phyloP scores from a whole-genome alignment of 2,113 vertebrate species.

The Myrmecobius fasciatus region DNA sequence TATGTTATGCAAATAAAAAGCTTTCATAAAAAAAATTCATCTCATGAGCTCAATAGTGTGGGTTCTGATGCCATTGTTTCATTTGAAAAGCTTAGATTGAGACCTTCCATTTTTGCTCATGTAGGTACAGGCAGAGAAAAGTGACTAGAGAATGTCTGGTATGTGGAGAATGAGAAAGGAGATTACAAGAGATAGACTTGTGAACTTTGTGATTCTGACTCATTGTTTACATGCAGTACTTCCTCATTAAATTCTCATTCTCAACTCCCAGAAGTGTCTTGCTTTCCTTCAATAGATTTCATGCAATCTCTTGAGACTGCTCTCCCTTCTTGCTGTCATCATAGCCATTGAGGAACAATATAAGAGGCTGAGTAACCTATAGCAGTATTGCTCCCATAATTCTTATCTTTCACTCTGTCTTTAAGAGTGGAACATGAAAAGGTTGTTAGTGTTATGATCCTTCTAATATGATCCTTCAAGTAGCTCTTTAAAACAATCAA shows the following conservation, averaged over 20 bases:
- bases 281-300: not conserved
- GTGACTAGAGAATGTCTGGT: slow-evolving; percentile 51
- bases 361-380: not conserved
- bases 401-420: not conserved
- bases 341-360: not conserved
- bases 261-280: not conserved
- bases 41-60: slow-evolving; percentile 23
- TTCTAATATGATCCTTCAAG: not conserved
- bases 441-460: not conserved
- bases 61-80: slow-evolving; percentile 38
- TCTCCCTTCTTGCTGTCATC: not conserved
- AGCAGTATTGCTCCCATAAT: not conserved
- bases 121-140: not conserved
- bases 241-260: not conserved
- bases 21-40: slow-evolving; percentile 34
- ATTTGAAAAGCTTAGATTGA: slow-evolving; percentile 65
- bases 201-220: not conserved
- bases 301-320: not conserved
- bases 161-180: not conserved
- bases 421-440: not conserved
- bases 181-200: not conserved
- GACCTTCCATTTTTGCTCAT: slow-evolving; percentile 35
- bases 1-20: too few relatives aligned
- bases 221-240: not conserved
- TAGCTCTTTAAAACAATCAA: not conserved